Evolutionary conservation across 1,140 invertebrate species (phyloP).

Genomic region (Zaprionus ghesquierei): DNA sequence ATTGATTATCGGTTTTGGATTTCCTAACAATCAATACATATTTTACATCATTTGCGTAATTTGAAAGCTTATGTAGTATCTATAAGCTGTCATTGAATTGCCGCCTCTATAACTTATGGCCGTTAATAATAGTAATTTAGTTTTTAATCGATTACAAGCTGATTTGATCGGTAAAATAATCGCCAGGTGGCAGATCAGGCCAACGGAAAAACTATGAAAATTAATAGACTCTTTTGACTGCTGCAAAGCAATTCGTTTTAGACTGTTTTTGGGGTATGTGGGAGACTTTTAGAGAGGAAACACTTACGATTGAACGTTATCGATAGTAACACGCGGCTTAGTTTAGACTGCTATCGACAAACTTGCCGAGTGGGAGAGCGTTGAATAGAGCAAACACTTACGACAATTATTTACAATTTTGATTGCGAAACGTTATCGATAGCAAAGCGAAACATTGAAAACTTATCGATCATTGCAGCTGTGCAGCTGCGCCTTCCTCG

Average conservation of each 20-base stretch:
- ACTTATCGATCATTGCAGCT: constrained; percentile 84
- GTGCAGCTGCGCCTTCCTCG: constrained; percentile 89
- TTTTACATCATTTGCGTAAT: background rate
- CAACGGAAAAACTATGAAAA: background rate
- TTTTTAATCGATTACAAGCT: background rate
- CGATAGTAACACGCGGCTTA: too few species aligned
- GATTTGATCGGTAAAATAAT: background rate
- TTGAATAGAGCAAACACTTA: too few species aligned
- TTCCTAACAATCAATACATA: background rate
- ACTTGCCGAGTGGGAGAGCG: too few species aligned
- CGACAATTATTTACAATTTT: background rate
- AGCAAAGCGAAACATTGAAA: background rate
- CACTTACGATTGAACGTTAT: background rate
- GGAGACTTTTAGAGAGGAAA: background rate
- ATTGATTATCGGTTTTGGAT: background rate
- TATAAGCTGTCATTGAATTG: too few species aligned
- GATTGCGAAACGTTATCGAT: constrained; percentile 6
- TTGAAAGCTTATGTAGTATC: background rate
- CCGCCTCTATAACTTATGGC: too few species aligned
- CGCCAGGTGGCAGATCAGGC: background rate
- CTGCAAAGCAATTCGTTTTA: background rate
- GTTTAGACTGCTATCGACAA: background rate
- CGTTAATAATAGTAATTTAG: background rate
- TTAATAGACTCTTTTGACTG: background rate
- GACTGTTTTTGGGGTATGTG: background rate